These are phyloP conservation scores for Dasysyrphus albostriatus DNA, from an alignment of 2,888 invertebrate genomes.

Conservation along the genomic window DNA sequence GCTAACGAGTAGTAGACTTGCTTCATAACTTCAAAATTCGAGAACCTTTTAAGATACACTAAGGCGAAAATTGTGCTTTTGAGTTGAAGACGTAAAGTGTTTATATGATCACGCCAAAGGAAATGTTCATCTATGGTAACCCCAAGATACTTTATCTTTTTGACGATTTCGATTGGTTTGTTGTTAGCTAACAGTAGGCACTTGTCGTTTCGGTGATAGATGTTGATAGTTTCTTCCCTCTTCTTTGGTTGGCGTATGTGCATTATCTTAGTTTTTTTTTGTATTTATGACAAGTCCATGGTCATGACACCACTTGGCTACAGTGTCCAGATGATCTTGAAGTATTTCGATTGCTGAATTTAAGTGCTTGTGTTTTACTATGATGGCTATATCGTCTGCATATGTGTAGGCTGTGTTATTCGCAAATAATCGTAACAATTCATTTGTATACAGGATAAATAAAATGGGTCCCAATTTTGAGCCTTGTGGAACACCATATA, in stretches of 20 bases:
- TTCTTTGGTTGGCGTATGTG: not conserved
- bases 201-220: not conserved
- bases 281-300: not conserved
- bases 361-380: constrained; percentile 12
- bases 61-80: no score
- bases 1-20: no score
- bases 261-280: not conserved
- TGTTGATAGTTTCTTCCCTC: not conserved
- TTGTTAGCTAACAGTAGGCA: not conserved
- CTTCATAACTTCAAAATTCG: no score
- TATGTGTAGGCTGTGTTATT: not conserved
- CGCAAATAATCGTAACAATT: not conserved
- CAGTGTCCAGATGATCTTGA: not conserved
- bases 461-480: constrained; percentile 5
- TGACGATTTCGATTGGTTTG: no score
- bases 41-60: no score
- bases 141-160: no score
- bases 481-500: constrained; percentile 31
- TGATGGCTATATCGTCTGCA: constrained; percentile 8
- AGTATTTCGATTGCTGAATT: no score
- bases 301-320: not conserved
- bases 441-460: not conserved
- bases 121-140: no score
- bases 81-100: no score
- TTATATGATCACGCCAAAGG: no score